Percentiles rank a stretch among this genome's conserved stretches.
Evolutionary conservation across 2,888 invertebrate genomes (phyloP).

Genomic region (Stramonita haemastoma): DNA sequence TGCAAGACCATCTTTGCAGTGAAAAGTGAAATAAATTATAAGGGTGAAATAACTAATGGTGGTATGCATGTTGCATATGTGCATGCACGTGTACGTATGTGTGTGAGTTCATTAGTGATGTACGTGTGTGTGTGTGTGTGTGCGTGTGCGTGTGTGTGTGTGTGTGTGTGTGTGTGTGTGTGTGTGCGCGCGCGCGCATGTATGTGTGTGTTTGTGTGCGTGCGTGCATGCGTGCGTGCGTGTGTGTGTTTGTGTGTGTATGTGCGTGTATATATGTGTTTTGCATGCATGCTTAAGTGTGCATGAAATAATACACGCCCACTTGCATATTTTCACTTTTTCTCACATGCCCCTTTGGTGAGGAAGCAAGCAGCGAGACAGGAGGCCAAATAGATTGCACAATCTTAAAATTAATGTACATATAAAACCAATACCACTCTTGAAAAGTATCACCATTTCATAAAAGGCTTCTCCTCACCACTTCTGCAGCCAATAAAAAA

Average conservation of each 20-base stretch:
- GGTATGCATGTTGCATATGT: no score
- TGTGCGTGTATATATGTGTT: background rate
- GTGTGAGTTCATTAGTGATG: no score
- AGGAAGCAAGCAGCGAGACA: background rate
- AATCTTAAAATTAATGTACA: no score
- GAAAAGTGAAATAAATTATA: no score
- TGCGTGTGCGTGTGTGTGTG: background rate
- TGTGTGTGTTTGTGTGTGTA: background rate
- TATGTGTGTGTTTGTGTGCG: background rate
- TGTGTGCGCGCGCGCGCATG: background rate
- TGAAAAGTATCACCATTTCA: no score
- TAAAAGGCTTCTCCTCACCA: no score
- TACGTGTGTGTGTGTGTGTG: background rate
- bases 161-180: background rate
- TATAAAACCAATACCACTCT: no score
- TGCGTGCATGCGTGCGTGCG: background rate
- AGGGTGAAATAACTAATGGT: no score
- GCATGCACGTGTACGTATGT: no score
- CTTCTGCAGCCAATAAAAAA: no score
- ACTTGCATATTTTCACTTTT: background rate
- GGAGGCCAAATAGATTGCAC: no score
- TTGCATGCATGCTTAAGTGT: background rate
- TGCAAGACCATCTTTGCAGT: no score
- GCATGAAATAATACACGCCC: background rate
- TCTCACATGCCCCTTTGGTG: background rate